Base-by-base conservation (phyloP, 1,140 invertebrate genomes). In the Calycopis cecrops region DNA sequence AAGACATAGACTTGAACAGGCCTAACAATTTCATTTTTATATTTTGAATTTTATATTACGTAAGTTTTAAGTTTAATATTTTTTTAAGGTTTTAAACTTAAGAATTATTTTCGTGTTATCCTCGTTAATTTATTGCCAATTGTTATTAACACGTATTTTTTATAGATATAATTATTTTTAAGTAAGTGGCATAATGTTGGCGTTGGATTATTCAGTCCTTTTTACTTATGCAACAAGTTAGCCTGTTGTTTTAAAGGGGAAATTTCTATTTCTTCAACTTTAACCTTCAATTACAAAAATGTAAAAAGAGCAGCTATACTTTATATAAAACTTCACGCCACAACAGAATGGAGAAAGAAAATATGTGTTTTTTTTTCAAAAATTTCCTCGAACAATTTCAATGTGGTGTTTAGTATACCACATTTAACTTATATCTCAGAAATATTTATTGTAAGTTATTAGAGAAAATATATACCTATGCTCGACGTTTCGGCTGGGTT, bases 41-140 rank as follows among this genome's bases (percentile, higher is more conserved):
- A 76, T 76, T 82, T 73, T 71, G 59, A 79, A 72, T 72, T 76
- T 64, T 62, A 63, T 74, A 74, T 76, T 75, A 73, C 8, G 40
- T 44, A 44, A 44, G 40, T 44, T 44, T 44, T 52, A 62, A 63
- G 63, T 69, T 70, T 71, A 65, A 16, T 44, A 44, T 14, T 52
- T 52, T n/a, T 35, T 54, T 34, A 34, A 14, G n/a, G 18, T 11
- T 16, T 35, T 42, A 21, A 8, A 53, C 52, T 42, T 54, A 54
- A 54, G 40, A 54, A 33, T 54, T 73, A 77, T 71, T 65, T 81
- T 82, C 65, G 73, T 78, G 68, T 82, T 83, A 81, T 82, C 70
- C 62, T 74, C 80, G 78, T 83, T 73, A 85, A 84, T 83, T 85
- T 85, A 85, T 85, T 85, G 77, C 79, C 82, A 83, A 83, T 82